A percentile compares a stretch with the other conserved stretches of the same genome.
Evolutionary conservation across 2,888 invertebrate species (phyloP).

Genomic region (Ceratothoa steindachneri): DNA sequence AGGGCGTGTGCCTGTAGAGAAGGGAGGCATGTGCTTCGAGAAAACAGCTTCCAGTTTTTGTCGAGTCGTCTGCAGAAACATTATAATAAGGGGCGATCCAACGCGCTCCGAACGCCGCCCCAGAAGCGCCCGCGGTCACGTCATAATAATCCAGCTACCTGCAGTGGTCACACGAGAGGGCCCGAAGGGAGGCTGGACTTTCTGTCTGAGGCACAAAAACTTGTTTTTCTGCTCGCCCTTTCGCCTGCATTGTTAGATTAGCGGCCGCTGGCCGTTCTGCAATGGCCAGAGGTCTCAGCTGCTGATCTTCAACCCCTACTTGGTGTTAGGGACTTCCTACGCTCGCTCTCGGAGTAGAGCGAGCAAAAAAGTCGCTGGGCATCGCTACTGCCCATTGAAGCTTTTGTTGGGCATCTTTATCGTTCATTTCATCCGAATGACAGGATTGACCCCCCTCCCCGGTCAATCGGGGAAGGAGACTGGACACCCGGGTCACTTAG

Average conservation of each 20-base stretch:
- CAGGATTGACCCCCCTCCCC: no score
- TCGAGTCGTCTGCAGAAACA: neutral
- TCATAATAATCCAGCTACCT: neutral
- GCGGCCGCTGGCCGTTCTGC: neutral
- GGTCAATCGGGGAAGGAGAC: no score
- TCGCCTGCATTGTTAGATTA: conserved; percentile 12
- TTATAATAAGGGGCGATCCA: neutral
- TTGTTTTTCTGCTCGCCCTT: neutral
- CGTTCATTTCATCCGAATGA: neutral
- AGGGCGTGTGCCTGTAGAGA: no score
- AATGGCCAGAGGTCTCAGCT: conserved; percentile 5
- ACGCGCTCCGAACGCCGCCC: neutral
- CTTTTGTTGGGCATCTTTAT: neutral
- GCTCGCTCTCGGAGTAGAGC: neutral
- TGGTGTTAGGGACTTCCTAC: neutral
- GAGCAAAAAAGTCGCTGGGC: neutral
- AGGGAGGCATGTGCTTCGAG: no score
- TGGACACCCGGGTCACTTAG: neutral
- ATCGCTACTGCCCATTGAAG: neutral
- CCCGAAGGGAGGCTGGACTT: neutral
- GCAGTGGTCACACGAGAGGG: neutral
- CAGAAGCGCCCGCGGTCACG: neutral
- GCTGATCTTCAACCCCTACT: no score
- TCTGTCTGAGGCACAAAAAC: neutral
- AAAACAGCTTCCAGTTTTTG: no score